These are phyloP conservation scores for Solenopsis fugax DNA, from an alignment of 1,140 invertebrate genomes.

Conservation along the genomic window DNA sequence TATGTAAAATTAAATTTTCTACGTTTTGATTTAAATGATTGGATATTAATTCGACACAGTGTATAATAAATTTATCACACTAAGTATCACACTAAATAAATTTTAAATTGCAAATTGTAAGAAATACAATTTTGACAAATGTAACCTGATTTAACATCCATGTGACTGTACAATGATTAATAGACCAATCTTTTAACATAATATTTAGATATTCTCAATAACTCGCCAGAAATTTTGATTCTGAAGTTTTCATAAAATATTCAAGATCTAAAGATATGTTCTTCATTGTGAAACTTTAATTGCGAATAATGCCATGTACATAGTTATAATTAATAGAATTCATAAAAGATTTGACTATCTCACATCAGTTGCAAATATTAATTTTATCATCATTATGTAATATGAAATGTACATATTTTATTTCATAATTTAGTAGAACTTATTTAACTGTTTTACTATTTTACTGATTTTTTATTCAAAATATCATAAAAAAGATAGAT, in stretches of 20 bases:
- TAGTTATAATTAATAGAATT: slow-evolving; percentile 21
- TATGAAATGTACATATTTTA: slow-evolving; percentile 13
- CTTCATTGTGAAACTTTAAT: slow-evolving; percentile 24
- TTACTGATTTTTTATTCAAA: not conserved
- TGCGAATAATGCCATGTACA: slow-evolving; percentile 3
- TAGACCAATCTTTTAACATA: slow-evolving; percentile 5
- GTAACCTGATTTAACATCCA: not conserved
- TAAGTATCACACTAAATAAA: slow-evolving; percentile 24
- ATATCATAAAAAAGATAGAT: not conserved
- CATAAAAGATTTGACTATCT: not conserved
- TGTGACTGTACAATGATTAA: not conserved
- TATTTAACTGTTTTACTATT: not conserved
- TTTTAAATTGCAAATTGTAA: slow-evolving; percentile 5
- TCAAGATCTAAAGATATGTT: slow-evolving; percentile 7
- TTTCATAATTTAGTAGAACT: not conserved
- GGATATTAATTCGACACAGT: slow-evolving; percentile 6
- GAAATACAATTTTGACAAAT: not conserved
- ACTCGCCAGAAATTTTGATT: not conserved
- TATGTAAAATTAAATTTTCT: slow-evolving; percentile 47
- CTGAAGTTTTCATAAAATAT: slow-evolving; percentile 11
- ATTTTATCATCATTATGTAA: slow-evolving; percentile 6
- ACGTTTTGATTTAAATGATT: slow-evolving; percentile 36
- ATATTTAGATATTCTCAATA: not conserved
- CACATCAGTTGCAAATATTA: slow-evolving; percentile 14
- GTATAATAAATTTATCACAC: slow-evolving; percentile 17